Conservation (phyloP, 92 coral and sea anemone genomes). For the Bergia puertoricense region DNA sequence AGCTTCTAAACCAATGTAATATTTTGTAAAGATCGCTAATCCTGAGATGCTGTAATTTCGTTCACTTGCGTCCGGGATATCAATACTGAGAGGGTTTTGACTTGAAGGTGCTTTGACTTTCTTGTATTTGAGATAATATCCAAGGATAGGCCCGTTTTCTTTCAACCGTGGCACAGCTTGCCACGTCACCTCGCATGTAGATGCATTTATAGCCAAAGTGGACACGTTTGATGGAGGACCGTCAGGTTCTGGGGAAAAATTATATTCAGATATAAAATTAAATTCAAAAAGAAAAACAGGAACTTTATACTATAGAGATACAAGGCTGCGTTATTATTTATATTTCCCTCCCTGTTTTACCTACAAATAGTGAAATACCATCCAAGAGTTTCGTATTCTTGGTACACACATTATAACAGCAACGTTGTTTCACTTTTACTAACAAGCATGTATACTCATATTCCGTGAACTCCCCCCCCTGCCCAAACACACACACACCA, state of each 20-base stretch:
- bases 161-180: conserved; percentile 3
- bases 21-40: neutral
- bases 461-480: no score
- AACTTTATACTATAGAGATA: no score
- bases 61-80: neutral
- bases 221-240: conserved; percentile 17
- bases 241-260: conserved; percentile 2
- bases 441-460: no score
- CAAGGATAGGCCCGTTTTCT: conserved; percentile 10
- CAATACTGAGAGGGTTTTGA: neutral
- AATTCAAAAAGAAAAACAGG: neutral
- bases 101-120: neutral
- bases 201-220: neutral
- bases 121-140: conserved; percentile 5
- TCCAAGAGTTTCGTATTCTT: no score
- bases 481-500: no score
- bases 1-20: conserved; percentile 25
- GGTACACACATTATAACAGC: no score
- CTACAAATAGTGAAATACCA: no score
- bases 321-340: no score
- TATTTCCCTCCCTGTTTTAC: no score
- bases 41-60: conserved; percentile 1
- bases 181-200: conserved; percentile 14
- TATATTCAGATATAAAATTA: neutral
- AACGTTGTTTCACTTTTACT: no score